Evolutionary conservation across 2,888 invertebrate genomes (phyloP).

Genomic region (Nymphalis polychloros): DNA sequence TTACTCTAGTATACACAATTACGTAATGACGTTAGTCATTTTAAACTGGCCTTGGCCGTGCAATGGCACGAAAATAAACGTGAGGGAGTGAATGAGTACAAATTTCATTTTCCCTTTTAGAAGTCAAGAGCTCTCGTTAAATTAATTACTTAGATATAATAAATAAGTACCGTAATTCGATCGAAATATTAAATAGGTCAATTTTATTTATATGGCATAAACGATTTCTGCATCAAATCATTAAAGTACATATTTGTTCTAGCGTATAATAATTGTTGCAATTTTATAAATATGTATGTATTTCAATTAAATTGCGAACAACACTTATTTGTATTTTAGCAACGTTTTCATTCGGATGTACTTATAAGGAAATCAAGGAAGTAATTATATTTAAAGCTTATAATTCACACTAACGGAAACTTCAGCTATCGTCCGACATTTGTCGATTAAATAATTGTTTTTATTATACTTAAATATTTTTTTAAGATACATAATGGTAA

Average conservation of each 20-base stretch:
- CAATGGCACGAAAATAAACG: constrained; percentile 45
- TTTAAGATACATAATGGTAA: too few relatives aligned
- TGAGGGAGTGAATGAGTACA: constrained; percentile 7
- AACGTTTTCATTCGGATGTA: background rate
- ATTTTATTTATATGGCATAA: too few relatives aligned
- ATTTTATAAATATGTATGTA: background rate
- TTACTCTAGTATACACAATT: constrained; percentile 32
- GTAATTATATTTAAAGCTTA: background rate
- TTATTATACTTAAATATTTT: too few relatives aligned
- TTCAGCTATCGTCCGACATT: background rate
- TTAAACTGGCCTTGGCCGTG: constrained; percentile 49
- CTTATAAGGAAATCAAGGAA: constrained; percentile 1
- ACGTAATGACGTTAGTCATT: constrained; percentile 41
- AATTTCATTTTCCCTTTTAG: constrained; percentile 21
- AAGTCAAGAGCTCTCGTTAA: constrained; percentile 8
- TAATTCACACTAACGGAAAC: background rate
- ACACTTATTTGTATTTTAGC: background rate
- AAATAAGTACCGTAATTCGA: too few relatives aligned
- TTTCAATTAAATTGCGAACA: background rate
- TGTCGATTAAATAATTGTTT: too few relatives aligned
- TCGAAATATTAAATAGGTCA: too few relatives aligned
- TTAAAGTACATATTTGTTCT: too few relatives aligned
- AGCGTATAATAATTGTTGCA: background rate
- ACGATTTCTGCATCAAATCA: too few relatives aligned
- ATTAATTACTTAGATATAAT: too few relatives aligned